Evolutionary conservation across 2,797 vertebrate species (phyloP).

Genomic region (Onychomys arenicola): DNA sequence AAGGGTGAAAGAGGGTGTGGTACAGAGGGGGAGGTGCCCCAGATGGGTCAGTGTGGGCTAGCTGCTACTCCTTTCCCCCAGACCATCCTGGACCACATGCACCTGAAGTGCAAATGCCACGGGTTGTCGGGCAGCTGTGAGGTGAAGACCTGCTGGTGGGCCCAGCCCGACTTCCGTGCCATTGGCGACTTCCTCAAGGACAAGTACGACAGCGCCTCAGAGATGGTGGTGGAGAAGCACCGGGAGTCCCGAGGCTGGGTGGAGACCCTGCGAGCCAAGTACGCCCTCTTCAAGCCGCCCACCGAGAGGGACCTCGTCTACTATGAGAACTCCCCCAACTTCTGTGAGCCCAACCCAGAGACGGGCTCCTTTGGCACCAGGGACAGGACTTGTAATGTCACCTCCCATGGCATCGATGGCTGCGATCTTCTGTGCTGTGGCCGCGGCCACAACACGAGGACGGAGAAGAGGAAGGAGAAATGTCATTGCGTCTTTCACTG

Average conservation of each 20-base stretch:
- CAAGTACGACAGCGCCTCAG: constrained; percentile 98
- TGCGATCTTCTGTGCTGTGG: constrained; percentile 99
- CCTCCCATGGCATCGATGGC: constrained; percentile 98
- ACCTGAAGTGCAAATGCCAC: constrained; percentile 98
- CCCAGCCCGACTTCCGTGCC: constrained; percentile 97
- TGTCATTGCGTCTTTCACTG: constrained; percentile 99
- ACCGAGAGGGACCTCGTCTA: constrained; percentile 98
- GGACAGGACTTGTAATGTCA: constrained; percentile 97
- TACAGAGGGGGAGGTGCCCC: not conserved
- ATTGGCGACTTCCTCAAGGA: constrained; percentile 98
- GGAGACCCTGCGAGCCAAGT: constrained; percentile 96
- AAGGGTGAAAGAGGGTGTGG: not conserved
- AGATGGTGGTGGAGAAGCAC: constrained; percentile 99
- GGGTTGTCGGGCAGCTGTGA: constrained; percentile 98
- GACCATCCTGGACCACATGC: constrained; percentile 99
- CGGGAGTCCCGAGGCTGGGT: constrained; percentile 97
- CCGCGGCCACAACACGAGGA: constrained; percentile 97
- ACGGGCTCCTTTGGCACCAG: constrained; percentile 97
- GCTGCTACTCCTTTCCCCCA: constrained; percentile 80
- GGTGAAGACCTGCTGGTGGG: constrained; percentile 99
- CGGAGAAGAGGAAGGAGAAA: constrained; percentile 98
- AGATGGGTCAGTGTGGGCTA: not conserved
- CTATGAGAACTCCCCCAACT: constrained; percentile 98
- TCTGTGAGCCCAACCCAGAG: constrained; percentile 97
- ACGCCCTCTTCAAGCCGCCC: constrained; percentile 97